Percentiles rank a stretch among this genome's conserved stretches.
Conservation (phyloP, 1,140 invertebrate species). For the Liolophura sinensis region DNA sequence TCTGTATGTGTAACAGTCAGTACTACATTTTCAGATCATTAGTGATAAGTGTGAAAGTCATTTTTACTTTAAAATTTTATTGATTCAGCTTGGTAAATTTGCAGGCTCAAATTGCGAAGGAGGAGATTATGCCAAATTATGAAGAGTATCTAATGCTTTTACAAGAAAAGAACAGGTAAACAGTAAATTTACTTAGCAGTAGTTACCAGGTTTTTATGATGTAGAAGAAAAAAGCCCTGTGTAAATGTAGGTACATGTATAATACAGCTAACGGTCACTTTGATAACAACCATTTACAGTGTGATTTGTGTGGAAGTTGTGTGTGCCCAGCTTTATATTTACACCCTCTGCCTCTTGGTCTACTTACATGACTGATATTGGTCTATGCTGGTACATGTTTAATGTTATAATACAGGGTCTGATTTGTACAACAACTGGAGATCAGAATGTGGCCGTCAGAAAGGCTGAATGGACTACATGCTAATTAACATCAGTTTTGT, state of each 20-base stretch:
- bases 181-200: neutral
- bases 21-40: no score
- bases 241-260: neutral
- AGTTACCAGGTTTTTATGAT: neutral
- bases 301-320: neutral
- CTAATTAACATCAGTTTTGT: no score
- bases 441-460: no score
- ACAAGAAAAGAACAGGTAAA: constrained; percentile 53
- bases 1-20: no score
- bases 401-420: no score
- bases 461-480: no score
- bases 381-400: no score
- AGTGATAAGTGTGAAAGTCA: no score
- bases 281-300: neutral
- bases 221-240: no score
- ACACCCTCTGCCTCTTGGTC: neutral
- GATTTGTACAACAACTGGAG: no score
- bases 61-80: no score
- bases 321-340: neutral
- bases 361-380: neutral
- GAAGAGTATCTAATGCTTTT: constrained; percentile 51
- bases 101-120: constrained; percentile 34
- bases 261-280: neutral
- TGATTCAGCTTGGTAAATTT: neutral
- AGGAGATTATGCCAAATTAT: constrained; percentile 50